Percentiles rank a stretch among this genome's conserved stretches.
Conservation (phyloP, 1,140 invertebrate species). For the Lethrus apterus region DNA sequence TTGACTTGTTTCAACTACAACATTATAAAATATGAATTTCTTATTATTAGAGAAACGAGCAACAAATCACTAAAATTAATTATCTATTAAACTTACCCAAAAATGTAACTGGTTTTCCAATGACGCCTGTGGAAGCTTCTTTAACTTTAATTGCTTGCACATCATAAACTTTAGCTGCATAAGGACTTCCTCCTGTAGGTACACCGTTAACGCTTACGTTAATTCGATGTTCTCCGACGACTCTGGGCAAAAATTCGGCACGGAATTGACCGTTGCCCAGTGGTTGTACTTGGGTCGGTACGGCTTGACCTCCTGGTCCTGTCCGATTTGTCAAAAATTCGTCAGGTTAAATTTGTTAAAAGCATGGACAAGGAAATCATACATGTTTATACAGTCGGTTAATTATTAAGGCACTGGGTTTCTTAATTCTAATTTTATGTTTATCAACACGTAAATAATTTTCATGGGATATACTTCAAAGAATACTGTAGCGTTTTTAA, state of each 20-base stretch:
- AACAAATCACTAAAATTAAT: background rate
- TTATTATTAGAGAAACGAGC: background rate
- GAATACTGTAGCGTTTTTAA: too few relatives aligned
- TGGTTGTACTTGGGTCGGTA: conserved; percentile 75
- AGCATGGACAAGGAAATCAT: too few relatives aligned
- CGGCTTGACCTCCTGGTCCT: conserved; percentile 81
- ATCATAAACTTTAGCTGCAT: conserved; percentile 91
- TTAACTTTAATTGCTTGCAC: conserved; percentile 91
- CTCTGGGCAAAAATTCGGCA: conserved; percentile 78
- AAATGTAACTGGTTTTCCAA: conserved; percentile 91
- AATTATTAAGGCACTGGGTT: too few relatives aligned
- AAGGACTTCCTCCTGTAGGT: conserved; percentile 79
- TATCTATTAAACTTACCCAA: conserved; percentile 59
- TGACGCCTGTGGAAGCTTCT: conserved; percentile 80
- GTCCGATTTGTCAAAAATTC: too few relatives aligned
- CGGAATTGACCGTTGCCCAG: conserved; percentile 65
- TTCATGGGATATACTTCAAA: too few relatives aligned
- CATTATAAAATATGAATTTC: conserved; percentile 19
- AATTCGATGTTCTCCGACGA: conserved; percentile 86
- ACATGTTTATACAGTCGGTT: too few relatives aligned
- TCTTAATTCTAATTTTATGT: too few relatives aligned
- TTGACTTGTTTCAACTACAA: conserved; percentile 94
- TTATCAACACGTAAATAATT: too few relatives aligned
- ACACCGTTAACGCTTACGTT: conserved; percentile 71
- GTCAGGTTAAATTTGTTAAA: too few relatives aligned